These are phyloP conservation scores for Riptortus pedestris DNA, from an alignment of 1,140 invertebrate genomes.

Conservation along the genomic window DNA sequence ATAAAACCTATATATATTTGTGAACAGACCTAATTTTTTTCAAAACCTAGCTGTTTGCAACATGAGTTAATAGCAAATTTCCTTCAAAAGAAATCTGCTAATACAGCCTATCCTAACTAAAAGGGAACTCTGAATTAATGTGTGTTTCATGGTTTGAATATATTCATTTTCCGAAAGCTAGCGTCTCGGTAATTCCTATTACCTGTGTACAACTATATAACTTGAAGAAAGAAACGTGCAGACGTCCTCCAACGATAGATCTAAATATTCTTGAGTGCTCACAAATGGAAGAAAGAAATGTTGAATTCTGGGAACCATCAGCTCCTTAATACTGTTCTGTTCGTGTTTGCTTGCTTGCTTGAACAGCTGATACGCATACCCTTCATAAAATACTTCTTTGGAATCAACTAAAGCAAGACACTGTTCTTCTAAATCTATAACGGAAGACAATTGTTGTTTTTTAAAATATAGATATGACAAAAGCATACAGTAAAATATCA, in stretches of 20 bases:
- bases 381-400: slow-evolving; percentile 54
- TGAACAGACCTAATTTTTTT: too few species aligned
- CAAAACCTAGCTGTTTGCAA: too few species aligned
- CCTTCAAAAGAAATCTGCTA: too few species aligned
- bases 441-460: slow-evolving; percentile 23
- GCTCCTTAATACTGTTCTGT: slow-evolving; percentile 49
- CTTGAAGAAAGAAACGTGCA: slow-evolving; percentile 51
- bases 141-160: too few species aligned
- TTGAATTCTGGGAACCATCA: slow-evolving; percentile 60
- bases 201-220: slow-evolving; percentile 61
- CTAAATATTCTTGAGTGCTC: slow-evolving; percentile 54
- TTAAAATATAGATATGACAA: too few species aligned
- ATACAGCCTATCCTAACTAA: too few species aligned
- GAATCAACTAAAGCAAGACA: slow-evolving; percentile 61
- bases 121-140: neutral
- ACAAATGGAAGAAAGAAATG: slow-evolving; percentile 60
- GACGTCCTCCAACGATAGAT: slow-evolving; percentile 49
- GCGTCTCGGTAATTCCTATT: too few species aligned
- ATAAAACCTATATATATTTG: too few species aligned
- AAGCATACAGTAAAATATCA: too few species aligned
- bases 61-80: too few species aligned
- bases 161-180: too few species aligned
- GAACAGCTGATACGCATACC: slow-evolving; percentile 56
- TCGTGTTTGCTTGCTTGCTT: slow-evolving; percentile 45
- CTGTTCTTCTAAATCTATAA: slow-evolving; percentile 55